These are phyloP conservation scores for Mythimna impura DNA, from an alignment of 2,888 invertebrate genomes.

Conservation along the genomic window DNA sequence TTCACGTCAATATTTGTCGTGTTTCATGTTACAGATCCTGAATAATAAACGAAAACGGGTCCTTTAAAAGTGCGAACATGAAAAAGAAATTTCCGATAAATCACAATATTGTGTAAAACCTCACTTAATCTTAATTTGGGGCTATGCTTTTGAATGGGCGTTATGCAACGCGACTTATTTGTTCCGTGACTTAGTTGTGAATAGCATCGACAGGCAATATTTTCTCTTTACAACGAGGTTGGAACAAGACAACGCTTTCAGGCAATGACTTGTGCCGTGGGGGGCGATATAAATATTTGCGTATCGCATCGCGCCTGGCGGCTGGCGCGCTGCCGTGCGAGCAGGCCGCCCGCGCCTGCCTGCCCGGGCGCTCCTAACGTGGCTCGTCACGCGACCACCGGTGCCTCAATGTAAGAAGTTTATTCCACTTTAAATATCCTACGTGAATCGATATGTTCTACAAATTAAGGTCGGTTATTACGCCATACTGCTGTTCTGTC, in stretches of 20 bases:
- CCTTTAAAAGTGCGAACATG: constrained; percentile 55
- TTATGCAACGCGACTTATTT: constrained; percentile 74
- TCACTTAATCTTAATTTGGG: constrained; percentile 80
- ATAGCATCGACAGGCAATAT: constrained; percentile 84
- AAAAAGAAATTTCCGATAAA: constrained; percentile 67
- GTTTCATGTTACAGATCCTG: constrained; percentile 36
- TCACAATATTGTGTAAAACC: constrained; percentile 66
- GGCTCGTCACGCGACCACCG: constrained; percentile 81
- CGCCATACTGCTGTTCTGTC: constrained; percentile 29
- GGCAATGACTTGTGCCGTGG: constrained; percentile 82
- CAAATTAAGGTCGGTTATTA: constrained; percentile 70
- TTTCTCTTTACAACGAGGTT: constrained; percentile 78
- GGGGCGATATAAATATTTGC: constrained; percentile 85
- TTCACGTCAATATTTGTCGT: constrained; percentile 36
- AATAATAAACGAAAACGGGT: constrained; percentile 47
- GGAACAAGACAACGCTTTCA: constrained; percentile 88
- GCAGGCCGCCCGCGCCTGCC: constrained; percentile 61
- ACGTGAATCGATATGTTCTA: constrained; percentile 76
- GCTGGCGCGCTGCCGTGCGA: constrained; percentile 65
- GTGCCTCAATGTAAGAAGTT: constrained; percentile 77
- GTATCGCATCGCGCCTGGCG: constrained; percentile 77
- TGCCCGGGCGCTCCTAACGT: constrained; percentile 70
- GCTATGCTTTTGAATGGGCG: constrained; percentile 65
- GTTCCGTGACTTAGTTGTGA: constrained; percentile 79
- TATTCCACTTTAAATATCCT: constrained; percentile 82